A percentile compares a stretch with the other conserved stretches of the same genome.
Conservation (phyloP, 2,113 vertebrate species). For the Pseudorectes ferrugineus region DNA sequence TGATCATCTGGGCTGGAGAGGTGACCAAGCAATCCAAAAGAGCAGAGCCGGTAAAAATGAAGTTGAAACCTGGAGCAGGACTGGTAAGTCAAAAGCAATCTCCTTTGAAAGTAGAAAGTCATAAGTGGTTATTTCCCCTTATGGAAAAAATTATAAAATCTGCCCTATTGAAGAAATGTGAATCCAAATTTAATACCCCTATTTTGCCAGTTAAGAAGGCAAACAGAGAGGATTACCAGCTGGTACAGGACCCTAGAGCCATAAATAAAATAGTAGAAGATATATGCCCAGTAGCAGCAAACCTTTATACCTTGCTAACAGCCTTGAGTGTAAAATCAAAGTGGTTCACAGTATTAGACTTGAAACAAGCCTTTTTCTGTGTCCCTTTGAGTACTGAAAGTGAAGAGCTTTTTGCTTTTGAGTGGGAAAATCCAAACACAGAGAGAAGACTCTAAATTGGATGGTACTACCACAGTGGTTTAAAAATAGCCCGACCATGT, state of each 20-base stretch:
- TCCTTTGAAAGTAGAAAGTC: neutral
- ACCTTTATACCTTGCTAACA: neutral
- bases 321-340: neutral
- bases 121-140: neutral
- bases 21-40: neutral
- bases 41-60: neutral
- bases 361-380: neutral
- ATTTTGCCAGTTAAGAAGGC: neutral
- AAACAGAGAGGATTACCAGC: neutral
- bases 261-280: neutral
- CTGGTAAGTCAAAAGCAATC: neutral
- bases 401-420: neutral
- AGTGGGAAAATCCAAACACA: neutral
- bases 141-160: neutral
- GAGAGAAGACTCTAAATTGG: neutral
- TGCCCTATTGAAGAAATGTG: neutral
- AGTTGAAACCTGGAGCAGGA: fast-evolving
- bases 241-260: neutral
- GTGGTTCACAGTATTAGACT: neutral
- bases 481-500: neutral
- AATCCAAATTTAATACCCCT: neutral
- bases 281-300: neutral
- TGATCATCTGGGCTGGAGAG: neutral
- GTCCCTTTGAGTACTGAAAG: neutral
- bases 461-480: neutral